phyloP scores from a whole-genome alignment of 1,140 invertebrate species.

The Batillaria attramentaria region DNA sequence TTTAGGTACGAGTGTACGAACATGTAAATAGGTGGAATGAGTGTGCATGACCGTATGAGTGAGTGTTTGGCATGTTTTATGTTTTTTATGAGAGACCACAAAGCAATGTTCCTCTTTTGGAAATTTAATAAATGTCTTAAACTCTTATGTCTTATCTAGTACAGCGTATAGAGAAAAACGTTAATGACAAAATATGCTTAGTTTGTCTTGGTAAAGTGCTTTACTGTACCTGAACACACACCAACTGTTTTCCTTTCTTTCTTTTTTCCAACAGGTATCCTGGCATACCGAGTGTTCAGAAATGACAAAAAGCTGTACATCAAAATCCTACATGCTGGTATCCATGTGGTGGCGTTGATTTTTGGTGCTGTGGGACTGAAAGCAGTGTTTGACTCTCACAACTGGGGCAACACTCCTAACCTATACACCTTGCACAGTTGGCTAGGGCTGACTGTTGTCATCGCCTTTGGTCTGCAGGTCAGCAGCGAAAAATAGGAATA shows the following conservation, averaged over 20 bases:
- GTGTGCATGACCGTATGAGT: too few species aligned
- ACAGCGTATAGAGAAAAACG: too few species aligned
- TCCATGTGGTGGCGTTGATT: slow-evolving; percentile 81
- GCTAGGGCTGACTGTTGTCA: slow-evolving; percentile 84
- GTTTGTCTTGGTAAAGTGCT: too few species aligned
- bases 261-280: slow-evolving; percentile 77
- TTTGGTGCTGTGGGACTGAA: slow-evolving; percentile 81
- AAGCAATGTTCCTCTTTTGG: too few species aligned
- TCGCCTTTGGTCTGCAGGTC: slow-evolving; percentile 85
- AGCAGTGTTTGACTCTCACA: slow-evolving; percentile 90
- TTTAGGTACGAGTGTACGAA: too few species aligned
- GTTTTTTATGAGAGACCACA: too few species aligned
- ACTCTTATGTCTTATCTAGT: too few species aligned
- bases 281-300: slow-evolving; percentile 87
- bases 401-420: slow-evolving; percentile 83
- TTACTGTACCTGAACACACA: too few species aligned
- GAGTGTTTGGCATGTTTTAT: too few species aligned
- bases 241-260: background rate
- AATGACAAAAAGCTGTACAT: slow-evolving; percentile 82
- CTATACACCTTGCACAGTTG: slow-evolving; percentile 89
- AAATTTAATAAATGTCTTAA: too few species aligned
- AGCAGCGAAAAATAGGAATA: slow-evolving; percentile 40
- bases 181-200: too few species aligned
- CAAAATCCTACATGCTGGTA: slow-evolving; percentile 83
- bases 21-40: too few species aligned